phyloP scores from a whole-genome alignment of 2,113 vertebrate genomes.

The Vanacampus margaritifer region DNA sequence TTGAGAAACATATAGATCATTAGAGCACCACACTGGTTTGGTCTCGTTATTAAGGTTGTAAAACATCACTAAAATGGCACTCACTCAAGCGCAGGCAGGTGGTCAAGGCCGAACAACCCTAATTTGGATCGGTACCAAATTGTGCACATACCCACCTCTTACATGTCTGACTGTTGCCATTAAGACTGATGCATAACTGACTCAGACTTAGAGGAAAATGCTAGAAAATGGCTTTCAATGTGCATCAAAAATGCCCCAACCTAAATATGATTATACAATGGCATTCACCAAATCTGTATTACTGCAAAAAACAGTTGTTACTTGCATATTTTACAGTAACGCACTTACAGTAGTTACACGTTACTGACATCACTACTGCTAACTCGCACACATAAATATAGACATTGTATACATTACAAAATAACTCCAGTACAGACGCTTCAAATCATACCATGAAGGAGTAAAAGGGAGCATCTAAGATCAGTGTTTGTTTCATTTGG shows the following conservation, averaged over 20 bases:
- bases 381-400: not conserved
- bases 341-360: not conserved
- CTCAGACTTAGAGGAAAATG: not conserved
- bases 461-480: not conserved
- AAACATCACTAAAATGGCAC: not conserved
- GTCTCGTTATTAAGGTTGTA: not conserved
- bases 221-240: not conserved
- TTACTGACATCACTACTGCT: not conserved
- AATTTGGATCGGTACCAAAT: not conserved
- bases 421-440: not conserved
- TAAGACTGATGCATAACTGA: not conserved
- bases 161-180: not conserved
- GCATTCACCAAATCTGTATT: not conserved
- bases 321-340: not conserved
- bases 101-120: not conserved
- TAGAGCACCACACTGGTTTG: slow-evolving; percentile 4
- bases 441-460: slow-evolving; percentile 1
- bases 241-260: not conserved
- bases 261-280: not conserved
- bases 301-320: too few relatives aligned
- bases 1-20: slow-evolving; percentile 25
- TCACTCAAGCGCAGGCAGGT: slow-evolving; percentile 4
- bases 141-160: not conserved
- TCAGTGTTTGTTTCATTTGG: slow-evolving; percentile 54
- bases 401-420: not conserved